Evolutionary conservation across 35 echinoderm and acorn worm species (phyloP).

Genomic region (Diadema setosum): DNA sequence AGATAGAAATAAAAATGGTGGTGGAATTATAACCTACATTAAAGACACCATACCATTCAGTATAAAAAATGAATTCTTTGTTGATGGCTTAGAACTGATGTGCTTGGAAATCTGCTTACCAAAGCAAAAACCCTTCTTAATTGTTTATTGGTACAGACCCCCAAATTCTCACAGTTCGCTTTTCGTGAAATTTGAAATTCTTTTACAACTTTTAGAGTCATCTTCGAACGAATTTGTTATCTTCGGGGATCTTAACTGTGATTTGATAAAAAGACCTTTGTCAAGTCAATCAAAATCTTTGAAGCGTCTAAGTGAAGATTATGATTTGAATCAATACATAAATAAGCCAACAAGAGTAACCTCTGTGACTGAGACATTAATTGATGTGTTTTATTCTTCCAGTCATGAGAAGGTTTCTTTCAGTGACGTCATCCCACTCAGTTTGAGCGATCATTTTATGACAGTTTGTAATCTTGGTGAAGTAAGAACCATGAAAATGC

Average conservation of each 20-base stretch:
- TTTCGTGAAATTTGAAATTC: not conserved
- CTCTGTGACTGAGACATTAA: not conserved
- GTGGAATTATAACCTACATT: not conserved
- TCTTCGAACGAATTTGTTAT: not conserved
- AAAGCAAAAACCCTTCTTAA: no score
- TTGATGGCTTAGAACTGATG: not conserved
- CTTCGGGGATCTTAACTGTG: not conserved
- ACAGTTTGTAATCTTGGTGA: not conserved
- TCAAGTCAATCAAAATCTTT: not conserved
- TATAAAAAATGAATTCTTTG: not conserved
- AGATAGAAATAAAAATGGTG: no score
- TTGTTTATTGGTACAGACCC: no score
- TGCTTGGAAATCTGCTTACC: not conserved
- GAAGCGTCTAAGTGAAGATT: not conserved
- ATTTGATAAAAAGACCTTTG: not conserved
- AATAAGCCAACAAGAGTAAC: not conserved
- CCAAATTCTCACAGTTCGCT: no score
- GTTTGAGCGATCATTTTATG: not conserved
- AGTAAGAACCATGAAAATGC: not conserved
- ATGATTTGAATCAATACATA: not conserved
- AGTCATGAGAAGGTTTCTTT: not conserved
- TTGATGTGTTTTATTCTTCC: not conserved
- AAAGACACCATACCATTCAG: not conserved
- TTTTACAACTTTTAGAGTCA: no score
- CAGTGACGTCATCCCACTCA: not conserved